These are phyloP conservation scores for Rhagoletis pomonella DNA, from an alignment of 1,140 invertebrate genomes.

Conservation along the genomic window DNA sequence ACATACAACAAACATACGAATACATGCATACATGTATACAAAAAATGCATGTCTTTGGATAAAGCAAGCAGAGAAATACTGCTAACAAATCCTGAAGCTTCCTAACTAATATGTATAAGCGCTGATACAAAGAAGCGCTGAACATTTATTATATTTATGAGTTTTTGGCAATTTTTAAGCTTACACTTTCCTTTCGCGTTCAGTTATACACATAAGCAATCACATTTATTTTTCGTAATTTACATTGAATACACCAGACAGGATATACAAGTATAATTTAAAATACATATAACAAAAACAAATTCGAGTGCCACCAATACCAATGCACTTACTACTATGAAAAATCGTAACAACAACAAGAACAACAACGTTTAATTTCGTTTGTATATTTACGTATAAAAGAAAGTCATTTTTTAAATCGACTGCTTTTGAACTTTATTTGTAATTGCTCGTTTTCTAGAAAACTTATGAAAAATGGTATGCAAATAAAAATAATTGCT, in stretches of 20 bases:
- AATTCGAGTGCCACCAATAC: conserved; percentile 39
- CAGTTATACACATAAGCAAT: conserved; percentile 14
- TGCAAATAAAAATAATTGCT: conserved; percentile 42
- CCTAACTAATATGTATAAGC: conserved; percentile 21
- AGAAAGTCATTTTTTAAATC: conserved; percentile 29
- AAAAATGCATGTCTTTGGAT: neutral
- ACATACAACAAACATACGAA: neutral
- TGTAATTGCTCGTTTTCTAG: conserved; percentile 12
- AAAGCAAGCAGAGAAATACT: conserved; percentile 11
- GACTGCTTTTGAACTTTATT: conserved; percentile 17
- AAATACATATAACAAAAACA: neutral
- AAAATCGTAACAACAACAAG: neutral
- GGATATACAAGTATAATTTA: conserved; percentile 22
- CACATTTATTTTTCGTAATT: conserved; percentile 21
- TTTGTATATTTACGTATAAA: conserved; percentile 30
- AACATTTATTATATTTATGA: no score
- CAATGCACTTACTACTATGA: neutral
- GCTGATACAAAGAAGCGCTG: conserved; percentile 19
- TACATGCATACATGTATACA: neutral
- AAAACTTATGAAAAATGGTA: conserved; percentile 22
- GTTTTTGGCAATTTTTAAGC: no score
- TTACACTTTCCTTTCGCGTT: neutral
- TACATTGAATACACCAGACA: neutral
- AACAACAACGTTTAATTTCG: conserved; percentile 29
- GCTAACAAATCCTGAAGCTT: conserved; percentile 26